Conservation (phyloP, 2,797 vertebrate species). For the Tenualosa ilisha region DNA sequence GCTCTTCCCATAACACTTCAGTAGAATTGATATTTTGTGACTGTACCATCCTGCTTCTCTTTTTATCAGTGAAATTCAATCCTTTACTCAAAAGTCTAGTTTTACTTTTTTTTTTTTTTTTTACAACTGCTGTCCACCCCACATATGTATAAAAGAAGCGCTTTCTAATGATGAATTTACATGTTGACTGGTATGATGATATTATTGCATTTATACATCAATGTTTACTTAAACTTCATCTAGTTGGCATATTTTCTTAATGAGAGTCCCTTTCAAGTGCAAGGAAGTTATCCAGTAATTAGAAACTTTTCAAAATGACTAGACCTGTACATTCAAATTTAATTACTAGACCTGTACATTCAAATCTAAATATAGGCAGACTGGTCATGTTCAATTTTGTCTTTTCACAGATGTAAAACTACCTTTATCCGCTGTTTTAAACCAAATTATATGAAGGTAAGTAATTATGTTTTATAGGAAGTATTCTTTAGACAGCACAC, state of each 20-base stretch:
- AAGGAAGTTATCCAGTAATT: not conserved
- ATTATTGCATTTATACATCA: not conserved
- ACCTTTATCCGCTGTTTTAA: conserved; percentile 87
- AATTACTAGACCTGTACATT: not conserved
- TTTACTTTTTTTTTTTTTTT: no score
- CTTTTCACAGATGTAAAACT: conserved; percentile 76
- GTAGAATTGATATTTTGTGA: no score
- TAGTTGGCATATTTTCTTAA: no score
- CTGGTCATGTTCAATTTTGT: not conserved
- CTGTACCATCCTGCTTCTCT: no score
- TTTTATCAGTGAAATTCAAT: no score
- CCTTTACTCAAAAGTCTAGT: no score
- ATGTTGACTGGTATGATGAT: no score
- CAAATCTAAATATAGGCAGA: not conserved
- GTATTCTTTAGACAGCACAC: not conserved
- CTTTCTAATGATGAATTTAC: no score
- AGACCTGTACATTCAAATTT: not conserved
- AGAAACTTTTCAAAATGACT: not conserved
- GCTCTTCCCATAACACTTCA: no score
- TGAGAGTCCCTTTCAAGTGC: not conserved
- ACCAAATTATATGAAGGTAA: conserved; percentile 88
- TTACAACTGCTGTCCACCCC: no score
- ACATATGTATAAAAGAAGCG: no score
- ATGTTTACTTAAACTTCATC: not conserved
- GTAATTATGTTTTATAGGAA: conserved; percentile 19